phyloP scores from a whole-genome alignment of 2,113 vertebrate genomes.

The Cavia aperea region DNA sequence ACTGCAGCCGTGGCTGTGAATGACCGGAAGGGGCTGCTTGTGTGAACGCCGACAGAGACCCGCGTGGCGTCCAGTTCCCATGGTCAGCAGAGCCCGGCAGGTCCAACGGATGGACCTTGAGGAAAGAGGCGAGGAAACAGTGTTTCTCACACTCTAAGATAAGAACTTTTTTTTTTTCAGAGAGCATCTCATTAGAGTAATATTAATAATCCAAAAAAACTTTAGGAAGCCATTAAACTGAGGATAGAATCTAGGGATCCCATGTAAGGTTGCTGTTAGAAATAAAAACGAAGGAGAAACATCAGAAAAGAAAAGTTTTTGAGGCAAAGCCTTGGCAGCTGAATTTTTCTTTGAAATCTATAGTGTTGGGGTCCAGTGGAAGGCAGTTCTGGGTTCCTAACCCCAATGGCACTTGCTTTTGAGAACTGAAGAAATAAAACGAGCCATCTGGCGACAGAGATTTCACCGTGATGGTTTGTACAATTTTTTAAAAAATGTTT shows the following conservation, averaged over 20 bases:
- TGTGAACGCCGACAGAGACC: background rate
- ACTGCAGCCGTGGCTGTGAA: background rate
- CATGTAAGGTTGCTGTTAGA: background rate
- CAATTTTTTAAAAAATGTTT: background rate
- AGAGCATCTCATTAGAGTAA: background rate
- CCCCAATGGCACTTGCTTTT: background rate
- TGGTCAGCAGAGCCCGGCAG: background rate
- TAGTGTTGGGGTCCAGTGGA: background rate
- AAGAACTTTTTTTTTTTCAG: background rate
- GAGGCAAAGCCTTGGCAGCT: background rate
- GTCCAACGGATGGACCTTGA: background rate
- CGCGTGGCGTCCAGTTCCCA: background rate
- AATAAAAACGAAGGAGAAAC: background rate
- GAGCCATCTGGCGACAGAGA: background rate
- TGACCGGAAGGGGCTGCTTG: too few relatives aligned
- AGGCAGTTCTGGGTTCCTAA: background rate
- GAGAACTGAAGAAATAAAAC: background rate
- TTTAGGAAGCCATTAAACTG: background rate
- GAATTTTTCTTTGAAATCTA: background rate
- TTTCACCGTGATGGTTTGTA: background rate
- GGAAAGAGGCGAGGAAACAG: background rate
- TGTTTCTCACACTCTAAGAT: background rate
- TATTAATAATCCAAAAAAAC: background rate
- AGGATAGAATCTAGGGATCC: background rate
- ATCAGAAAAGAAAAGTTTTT: background rate